Evolutionary conservation across 2,888 invertebrate species (phyloP).

Genomic region (Rotaria sp.): DNA sequence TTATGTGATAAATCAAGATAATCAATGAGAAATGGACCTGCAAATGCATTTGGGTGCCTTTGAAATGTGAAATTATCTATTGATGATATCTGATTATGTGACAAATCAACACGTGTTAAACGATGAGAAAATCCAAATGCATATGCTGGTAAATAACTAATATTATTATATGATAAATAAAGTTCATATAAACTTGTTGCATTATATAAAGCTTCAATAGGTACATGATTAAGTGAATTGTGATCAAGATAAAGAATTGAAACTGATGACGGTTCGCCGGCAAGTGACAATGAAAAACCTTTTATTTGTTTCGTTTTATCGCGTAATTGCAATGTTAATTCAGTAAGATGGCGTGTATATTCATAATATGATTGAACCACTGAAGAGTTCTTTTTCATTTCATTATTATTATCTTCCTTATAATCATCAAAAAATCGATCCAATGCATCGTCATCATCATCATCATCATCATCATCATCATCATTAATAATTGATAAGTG

Average conservation of each 20-base stretch:
- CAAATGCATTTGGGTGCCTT: conserved; percentile 7
- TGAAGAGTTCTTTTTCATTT: background rate
- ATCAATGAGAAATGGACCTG: conserved; percentile 13
- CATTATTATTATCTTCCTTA: background rate
- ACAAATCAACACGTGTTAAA: background rate
- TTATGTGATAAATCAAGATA: conserved; percentile 29
- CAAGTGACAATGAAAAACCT: background rate
- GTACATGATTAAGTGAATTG: background rate
- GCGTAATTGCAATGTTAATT: background rate
- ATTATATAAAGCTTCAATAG: background rate
- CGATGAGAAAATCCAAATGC: conserved; percentile 27
- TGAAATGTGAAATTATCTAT: background rate
- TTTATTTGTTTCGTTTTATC: background rate
- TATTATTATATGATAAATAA: conserved; percentile 17
- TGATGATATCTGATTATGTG: background rate
- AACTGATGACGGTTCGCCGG: background rate
- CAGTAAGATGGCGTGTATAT: background rate
- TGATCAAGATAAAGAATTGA: conserved; percentile 21
- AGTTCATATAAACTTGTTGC: background rate
- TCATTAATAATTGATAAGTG: background rate
- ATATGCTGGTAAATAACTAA: background rate
- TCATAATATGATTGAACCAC: background rate
- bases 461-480: background rate
- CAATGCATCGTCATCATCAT: background rate
- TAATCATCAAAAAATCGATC: background rate